Evolutionary conservation across 2,113 vertebrate genomes (phyloP).

Genomic region (Trachemys scripta): DNA sequence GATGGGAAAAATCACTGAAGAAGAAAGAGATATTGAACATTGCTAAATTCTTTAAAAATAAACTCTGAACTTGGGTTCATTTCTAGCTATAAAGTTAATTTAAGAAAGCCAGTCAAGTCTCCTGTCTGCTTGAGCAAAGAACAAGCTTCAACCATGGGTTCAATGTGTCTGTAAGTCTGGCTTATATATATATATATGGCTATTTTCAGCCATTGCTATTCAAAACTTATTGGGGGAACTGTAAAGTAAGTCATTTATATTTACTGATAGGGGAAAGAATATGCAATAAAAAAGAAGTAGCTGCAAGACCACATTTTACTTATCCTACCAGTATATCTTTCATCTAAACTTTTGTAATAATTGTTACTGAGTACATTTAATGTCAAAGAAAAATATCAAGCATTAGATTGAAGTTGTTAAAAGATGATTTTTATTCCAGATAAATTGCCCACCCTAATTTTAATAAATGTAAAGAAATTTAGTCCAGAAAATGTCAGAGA

Average conservation of each 20-base stretch:
- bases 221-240: neutral
- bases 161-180: accelerated
- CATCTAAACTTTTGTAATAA: neutral
- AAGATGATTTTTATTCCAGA: neutral
- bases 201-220: neutral
- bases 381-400: neutral
- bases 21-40: neutral
- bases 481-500: neutral
- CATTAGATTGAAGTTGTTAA: too few relatives aligned
- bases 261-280: neutral
- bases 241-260: neutral
- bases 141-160: neutral
- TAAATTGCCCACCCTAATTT: neutral
- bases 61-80: neutral
- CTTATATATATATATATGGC: neutral
- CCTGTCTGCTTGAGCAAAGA: neutral
- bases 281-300: accelerated
- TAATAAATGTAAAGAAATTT: neutral
- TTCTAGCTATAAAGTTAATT: neutral
- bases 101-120: neutral
- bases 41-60: neutral
- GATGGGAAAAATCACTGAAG: neutral
- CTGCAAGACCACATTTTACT: neutral
- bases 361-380: neutral
- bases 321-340: neutral